phyloP scores from a whole-genome alignment of 1,140 invertebrate species.

The Meloidogyne exigua region DNA sequence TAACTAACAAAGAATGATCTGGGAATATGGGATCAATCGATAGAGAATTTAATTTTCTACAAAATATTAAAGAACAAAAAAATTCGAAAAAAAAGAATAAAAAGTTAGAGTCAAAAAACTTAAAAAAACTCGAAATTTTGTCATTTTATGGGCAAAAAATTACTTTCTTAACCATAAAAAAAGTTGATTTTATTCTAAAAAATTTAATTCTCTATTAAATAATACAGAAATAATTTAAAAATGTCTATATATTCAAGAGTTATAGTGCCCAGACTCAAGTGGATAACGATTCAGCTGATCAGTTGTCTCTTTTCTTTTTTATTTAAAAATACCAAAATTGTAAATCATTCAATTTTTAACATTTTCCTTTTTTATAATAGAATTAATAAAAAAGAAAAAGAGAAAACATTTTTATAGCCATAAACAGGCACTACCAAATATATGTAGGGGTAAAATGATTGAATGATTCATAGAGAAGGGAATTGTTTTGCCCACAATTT shows the following conservation, averaged over 20 bases:
- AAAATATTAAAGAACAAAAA: not conserved
- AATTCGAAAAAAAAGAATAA: not conserved
- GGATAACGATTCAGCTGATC: not conserved
- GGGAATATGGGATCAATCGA: not conserved
- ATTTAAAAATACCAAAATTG: not conserved
- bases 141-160: not conserved
- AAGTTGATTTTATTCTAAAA: not conserved
- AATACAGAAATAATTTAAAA: not conserved
- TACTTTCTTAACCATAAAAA: not conserved
- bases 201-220: not conserved
- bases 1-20: not conserved
- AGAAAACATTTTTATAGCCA: conserved; percentile 1
- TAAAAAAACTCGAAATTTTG: not conserved
- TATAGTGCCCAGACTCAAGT: not conserved
- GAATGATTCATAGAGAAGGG: too few relatives aligned
- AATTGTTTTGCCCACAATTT: too few relatives aligned
- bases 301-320: not conserved
- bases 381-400: not conserved
- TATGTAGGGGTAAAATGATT: too few relatives aligned
- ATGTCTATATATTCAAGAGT: not conserved
- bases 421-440: not conserved
- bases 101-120: not conserved
- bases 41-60: not conserved
- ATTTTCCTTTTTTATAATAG: not conserved
- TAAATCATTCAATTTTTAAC: not conserved